phyloP scores from a whole-genome alignment of 2,888 invertebrate genomes.

The Thereva nobilitata region DNA sequence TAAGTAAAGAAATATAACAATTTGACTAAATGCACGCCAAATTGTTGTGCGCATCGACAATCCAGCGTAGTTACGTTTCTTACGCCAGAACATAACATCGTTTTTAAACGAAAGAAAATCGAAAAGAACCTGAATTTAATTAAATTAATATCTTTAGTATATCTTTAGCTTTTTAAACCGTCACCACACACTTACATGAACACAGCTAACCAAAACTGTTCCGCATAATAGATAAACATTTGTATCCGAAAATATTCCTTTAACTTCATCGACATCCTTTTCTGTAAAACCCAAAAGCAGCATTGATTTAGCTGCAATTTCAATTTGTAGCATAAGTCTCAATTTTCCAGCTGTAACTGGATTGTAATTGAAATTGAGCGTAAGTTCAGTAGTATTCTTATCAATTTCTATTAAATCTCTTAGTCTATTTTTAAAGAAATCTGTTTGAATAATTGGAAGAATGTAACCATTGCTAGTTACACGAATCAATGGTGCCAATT shows the following conservation, averaged over 20 bases:
- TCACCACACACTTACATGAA: conserved; percentile 73
- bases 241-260: conserved; percentile 94
- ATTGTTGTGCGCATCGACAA: conserved; percentile 85
- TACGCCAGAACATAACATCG: conserved; percentile 93
- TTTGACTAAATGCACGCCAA: conserved; percentile 93
- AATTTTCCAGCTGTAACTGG: conserved; percentile 81
- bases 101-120: conserved; percentile 98
- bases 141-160: neutral
- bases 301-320: conserved; percentile 73
- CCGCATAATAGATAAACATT: conserved; percentile 88
- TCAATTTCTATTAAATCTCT: conserved; percentile 73
- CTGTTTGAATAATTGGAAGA: conserved; percentile 81
- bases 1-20: conserved; percentile 88
- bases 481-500: conserved; percentile 67
- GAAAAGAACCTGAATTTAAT: conserved; percentile 79
- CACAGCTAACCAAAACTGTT: conserved; percentile 86
- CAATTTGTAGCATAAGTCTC: conserved; percentile 76
- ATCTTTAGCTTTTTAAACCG: neutral
- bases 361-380: conserved; percentile 70
- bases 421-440: conserved; percentile 79
- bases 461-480: conserved; percentile 68
- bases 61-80: conserved; percentile 82
- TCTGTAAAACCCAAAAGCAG: conserved; percentile 75
- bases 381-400: conserved; percentile 64
- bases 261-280: conserved; percentile 95